phyloP scores from a whole-genome alignment of 2,797 vertebrate species.

The Parauchenoglanis ngamensis region DNA sequence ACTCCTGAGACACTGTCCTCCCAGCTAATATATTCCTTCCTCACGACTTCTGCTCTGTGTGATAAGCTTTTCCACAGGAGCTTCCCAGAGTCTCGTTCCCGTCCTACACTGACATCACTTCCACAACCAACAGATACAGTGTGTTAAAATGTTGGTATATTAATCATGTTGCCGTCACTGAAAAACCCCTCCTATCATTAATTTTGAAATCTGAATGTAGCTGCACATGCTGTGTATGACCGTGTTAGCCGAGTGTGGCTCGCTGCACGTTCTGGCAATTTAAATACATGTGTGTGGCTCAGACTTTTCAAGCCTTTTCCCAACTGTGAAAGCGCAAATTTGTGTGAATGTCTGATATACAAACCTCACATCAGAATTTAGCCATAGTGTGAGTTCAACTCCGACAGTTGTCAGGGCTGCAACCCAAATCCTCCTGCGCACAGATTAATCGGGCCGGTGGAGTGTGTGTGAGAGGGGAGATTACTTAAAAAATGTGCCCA shows the following conservation, averaged over 20 bases:
- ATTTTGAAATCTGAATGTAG: conserved; percentile 34
- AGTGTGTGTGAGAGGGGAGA: conserved; percentile 71
- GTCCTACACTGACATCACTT: background rate
- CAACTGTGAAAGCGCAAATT: conserved; percentile 27
- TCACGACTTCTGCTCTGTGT: background rate
- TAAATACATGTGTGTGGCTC: conserved; percentile 31
- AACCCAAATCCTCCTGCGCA: conserved; percentile 59
- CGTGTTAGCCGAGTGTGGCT: conserved; percentile 1
- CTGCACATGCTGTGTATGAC: background rate
- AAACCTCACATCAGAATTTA: conserved; percentile 41
- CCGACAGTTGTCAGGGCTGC: conserved; percentile 67
- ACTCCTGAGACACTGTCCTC: background rate
- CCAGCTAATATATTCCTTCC: background rate
- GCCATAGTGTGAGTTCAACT: conserved; percentile 46
- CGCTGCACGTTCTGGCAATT: conserved; percentile 19
- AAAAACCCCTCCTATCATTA: conserved; percentile 14
- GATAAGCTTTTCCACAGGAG: background rate
- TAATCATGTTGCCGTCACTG: background rate
- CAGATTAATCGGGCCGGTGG: conserved; percentile 65
- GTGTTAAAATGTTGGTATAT: background rate
- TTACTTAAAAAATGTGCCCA: conserved; percentile 73
- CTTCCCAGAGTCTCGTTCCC: background rate
- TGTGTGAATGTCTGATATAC: conserved; percentile 35
- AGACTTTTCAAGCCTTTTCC: conserved; percentile 37
- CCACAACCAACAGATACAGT: background rate